Conservation (phyloP, 2,797 vertebrate genomes). For the Acrossocheilus wenchowensis region DNA sequence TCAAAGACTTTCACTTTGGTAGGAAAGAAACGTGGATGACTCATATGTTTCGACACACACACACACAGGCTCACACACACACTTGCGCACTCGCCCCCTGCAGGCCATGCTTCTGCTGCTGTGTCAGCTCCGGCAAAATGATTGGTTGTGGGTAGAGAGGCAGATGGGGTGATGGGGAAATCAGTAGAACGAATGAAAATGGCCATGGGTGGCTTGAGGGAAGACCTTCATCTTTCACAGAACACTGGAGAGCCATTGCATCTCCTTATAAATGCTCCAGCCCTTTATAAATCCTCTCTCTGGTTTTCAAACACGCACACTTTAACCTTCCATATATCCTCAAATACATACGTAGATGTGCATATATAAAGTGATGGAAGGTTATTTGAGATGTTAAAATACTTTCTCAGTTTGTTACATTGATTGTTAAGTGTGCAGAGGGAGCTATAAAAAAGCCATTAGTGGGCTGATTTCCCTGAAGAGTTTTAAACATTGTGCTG, state of each 20-base stretch:
- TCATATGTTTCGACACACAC: constrained; percentile 3
- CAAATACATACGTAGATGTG: background rate
- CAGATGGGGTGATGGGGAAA: constrained; percentile 38
- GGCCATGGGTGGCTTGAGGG: constrained; percentile 16
- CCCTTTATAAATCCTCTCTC: background rate
- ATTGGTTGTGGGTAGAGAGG: constrained; percentile 33
- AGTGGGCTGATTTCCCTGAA: background rate
- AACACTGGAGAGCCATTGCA: constrained; percentile 29
- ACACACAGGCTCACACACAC: background rate
- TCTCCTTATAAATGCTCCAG: background rate
- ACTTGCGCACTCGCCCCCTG: constrained; percentile 10
- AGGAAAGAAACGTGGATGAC: constrained; percentile 31
- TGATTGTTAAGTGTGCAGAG: background rate
- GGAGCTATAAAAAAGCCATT: background rate
- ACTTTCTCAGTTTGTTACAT: background rate
- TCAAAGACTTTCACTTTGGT: background rate
- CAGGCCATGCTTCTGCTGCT: constrained; percentile 34
- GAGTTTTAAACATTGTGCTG: background rate
- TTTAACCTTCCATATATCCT: background rate
- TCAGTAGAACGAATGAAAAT: constrained; percentile 44
- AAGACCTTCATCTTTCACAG: constrained; percentile 44
- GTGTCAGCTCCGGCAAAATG: constrained; percentile 47
- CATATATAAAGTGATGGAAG: background rate
- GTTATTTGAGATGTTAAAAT: background rate
- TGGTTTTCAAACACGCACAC: background rate